Conservation (phyloP, 2,113 vertebrate genomes). For the Procavia capensis region DNA sequence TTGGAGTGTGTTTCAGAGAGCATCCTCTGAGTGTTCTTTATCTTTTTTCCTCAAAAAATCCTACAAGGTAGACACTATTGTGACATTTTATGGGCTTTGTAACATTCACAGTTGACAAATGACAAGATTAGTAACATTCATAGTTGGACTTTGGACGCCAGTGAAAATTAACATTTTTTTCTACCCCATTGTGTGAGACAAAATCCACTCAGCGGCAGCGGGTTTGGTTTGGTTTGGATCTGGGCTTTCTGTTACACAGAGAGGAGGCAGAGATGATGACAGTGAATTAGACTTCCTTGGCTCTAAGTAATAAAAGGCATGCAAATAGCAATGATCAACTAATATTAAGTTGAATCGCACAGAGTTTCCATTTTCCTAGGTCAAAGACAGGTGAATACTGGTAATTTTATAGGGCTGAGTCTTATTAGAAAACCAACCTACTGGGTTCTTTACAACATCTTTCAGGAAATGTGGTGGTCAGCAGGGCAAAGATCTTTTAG, state of each 20-base stretch:
- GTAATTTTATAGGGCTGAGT: too few species aligned
- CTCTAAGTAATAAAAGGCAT: background rate
- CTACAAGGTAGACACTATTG: too few species aligned
- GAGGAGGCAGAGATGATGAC: background rate
- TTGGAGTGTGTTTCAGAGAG: background rate
- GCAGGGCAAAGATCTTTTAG: too few species aligned
- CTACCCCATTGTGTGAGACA: too few species aligned
- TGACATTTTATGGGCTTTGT: rapidly evolving
- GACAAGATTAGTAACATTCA: too few species aligned
- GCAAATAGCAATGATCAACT: rapidly evolving
- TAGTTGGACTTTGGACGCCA: too few species aligned
- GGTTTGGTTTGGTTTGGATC: too few species aligned
- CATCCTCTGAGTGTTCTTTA: background rate
- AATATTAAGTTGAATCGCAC: rapidly evolving
- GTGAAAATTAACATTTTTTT: too few species aligned
- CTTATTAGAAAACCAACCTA: background rate
- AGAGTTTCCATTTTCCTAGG: background rate
- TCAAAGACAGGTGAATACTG: background rate
- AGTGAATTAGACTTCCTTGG: too few species aligned
- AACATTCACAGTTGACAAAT: rapidly evolving
- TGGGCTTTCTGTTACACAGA: too few species aligned
- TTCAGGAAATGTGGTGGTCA: rapidly evolving
- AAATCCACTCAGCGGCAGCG: too few species aligned
- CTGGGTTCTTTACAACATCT: background rate
- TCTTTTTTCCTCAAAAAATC: background rate